Evolutionary conservation across 2,797 vertebrate species (phyloP).

Genomic region (Platyrinchus mystaceus): DNA sequence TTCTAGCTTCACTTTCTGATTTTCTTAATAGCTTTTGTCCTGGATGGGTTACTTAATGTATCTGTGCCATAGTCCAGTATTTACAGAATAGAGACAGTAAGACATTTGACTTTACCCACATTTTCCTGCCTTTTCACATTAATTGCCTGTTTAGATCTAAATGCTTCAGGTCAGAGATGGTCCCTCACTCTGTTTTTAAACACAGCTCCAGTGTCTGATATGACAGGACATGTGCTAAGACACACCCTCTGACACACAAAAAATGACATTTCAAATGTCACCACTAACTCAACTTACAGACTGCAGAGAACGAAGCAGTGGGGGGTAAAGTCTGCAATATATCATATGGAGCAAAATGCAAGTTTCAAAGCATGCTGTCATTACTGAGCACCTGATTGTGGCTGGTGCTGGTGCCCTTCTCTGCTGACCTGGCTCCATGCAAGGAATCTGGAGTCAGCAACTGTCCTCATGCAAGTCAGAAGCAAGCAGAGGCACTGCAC

Average conservation of each 20-base stretch:
- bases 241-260: not conserved
- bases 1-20: not conserved
- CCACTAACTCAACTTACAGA: not conserved
- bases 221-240: not conserved
- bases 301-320: not conserved
- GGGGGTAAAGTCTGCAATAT: not conserved
- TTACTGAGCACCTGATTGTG: not conserved
- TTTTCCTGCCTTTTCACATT: not conserved
- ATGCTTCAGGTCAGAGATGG: not conserved
- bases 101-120: not conserved
- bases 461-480: not conserved
- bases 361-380: not conserved
- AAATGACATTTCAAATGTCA: not conserved
- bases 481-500: not conserved
- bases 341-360: not conserved
- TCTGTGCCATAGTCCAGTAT: not conserved
- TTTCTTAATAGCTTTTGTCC: not conserved
- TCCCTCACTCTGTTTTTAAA: not conserved
- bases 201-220: not conserved
- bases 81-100: not conserved
- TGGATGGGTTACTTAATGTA: not conserved
- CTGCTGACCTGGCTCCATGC: not conserved
- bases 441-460: not conserved
- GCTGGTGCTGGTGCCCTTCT: not conserved
- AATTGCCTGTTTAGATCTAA: not conserved